These are phyloP conservation scores for Falco biarmicus DNA, from an alignment of 2,797 vertebrate genomes.

Conservation along the genomic window DNA sequence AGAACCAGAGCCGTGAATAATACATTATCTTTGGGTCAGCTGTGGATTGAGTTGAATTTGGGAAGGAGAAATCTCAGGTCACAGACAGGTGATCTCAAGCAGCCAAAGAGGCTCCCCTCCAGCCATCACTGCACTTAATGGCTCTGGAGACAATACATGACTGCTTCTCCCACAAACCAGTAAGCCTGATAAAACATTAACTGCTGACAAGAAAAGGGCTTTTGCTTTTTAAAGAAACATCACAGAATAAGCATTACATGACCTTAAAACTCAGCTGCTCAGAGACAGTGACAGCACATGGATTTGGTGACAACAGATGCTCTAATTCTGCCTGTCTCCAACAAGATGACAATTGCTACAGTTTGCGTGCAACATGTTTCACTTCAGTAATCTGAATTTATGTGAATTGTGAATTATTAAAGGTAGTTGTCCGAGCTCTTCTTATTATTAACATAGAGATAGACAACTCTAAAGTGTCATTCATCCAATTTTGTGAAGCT, in stretches of 20 bases:
- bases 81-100: neutral
- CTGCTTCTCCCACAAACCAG: neutral
- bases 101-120: neutral
- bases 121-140: neutral
- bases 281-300: neutral
- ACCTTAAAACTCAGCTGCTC: neutral
- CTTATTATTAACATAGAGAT: conserved; percentile 36
- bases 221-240: neutral
- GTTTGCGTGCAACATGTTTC: neutral
- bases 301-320: neutral
- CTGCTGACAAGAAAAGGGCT: neutral
- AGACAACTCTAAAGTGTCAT: neutral
- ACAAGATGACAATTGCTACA: neutral
- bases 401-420: neutral
- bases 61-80: neutral
- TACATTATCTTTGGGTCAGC: neutral
- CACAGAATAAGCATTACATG: neutral
- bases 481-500: neutral
- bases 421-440: neutral
- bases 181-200: neutral
- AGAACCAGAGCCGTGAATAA: neutral
- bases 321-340: conserved; percentile 2
- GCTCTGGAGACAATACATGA: neutral
- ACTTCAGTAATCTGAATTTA: conserved; percentile 26
- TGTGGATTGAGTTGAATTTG: neutral